Percentiles rank a stretch among this genome's conserved stretches.
phyloP scores from a whole-genome alignment of 2,797 vertebrate genomes.

The Mus minutoides region DNA sequence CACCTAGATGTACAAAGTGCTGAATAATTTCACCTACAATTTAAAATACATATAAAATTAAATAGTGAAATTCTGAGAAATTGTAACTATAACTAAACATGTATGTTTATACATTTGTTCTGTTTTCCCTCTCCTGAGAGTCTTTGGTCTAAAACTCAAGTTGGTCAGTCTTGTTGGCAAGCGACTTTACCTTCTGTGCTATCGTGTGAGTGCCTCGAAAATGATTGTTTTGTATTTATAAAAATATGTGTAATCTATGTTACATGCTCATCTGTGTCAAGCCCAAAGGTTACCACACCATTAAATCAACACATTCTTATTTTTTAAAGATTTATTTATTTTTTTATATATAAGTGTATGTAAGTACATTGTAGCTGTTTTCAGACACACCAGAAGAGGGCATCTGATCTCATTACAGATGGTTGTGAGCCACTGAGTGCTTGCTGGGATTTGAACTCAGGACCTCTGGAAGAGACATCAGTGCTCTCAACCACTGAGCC shows the following conservation, averaged over 20 bases:
- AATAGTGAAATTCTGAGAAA: slow-evolving; percentile 27
- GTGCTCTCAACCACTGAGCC: no score
- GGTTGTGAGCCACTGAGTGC: no score
- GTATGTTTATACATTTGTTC: neutral
- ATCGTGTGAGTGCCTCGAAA: neutral
- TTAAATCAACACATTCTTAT: neutral
- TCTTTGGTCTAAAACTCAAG: neutral
- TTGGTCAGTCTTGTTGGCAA: neutral
- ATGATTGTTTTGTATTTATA: slow-evolving; percentile 8
- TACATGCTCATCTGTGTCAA: neutral
- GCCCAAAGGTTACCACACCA: neutral
- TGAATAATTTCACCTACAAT: slow-evolving; percentile 54
- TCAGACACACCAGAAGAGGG: no score
- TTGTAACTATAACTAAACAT: neutral
- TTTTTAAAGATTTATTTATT: neutral
- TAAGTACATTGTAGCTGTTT: no score
- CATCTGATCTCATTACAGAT: no score
- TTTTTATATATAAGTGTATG: no score
- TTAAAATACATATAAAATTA: slow-evolving; percentile 56
- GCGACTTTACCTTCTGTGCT: neutral
- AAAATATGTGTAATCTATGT: neutral
- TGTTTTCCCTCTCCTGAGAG: neutral
- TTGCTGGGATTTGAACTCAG: no score
- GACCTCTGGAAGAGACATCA: no score
- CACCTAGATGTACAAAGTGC: slow-evolving; percentile 34